These are phyloP conservation scores for Indicator indicator DNA, from an alignment of 2,113 vertebrate species.

Conservation along the genomic window DNA sequence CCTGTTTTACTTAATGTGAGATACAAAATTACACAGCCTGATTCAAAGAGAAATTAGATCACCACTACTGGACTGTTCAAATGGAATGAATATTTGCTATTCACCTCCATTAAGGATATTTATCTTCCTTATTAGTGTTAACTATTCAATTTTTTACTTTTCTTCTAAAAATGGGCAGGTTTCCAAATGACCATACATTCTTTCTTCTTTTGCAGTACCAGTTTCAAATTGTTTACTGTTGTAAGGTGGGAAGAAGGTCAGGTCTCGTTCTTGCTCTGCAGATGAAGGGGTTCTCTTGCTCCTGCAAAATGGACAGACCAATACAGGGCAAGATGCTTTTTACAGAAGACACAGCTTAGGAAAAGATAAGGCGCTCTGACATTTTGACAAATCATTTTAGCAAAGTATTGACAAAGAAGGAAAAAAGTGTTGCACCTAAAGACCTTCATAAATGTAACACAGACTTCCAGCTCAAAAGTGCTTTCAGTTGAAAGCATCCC, in stretches of 20 bases:
- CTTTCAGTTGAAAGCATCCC: neutral
- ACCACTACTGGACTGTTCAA: neutral
- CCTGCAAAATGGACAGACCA: neutral
- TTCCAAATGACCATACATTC: neutral
- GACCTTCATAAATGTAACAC: neutral
- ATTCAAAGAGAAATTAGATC: neutral
- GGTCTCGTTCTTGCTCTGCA: neutral
- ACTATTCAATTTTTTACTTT: neutral
- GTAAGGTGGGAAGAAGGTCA: neutral
- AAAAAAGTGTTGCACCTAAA: neutral
- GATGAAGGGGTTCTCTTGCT: neutral
- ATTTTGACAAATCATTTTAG: neutral
- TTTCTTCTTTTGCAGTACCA: neutral
- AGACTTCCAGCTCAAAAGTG: neutral
- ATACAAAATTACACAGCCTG: neutral
- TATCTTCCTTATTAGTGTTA: constrained; percentile 12
- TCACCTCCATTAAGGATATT: neutral
- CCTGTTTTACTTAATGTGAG: neutral
- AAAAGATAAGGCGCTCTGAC: neutral
- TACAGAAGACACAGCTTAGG: neutral
- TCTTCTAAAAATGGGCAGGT: neutral
- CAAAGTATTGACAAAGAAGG: neutral
- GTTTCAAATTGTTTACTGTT: neutral
- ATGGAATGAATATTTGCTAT: neutral
- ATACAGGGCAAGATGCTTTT: neutral